These are phyloP conservation scores for Acanthisitta chloris DNA, from an alignment of 2,113 vertebrate species.

Conservation along the genomic window DNA sequence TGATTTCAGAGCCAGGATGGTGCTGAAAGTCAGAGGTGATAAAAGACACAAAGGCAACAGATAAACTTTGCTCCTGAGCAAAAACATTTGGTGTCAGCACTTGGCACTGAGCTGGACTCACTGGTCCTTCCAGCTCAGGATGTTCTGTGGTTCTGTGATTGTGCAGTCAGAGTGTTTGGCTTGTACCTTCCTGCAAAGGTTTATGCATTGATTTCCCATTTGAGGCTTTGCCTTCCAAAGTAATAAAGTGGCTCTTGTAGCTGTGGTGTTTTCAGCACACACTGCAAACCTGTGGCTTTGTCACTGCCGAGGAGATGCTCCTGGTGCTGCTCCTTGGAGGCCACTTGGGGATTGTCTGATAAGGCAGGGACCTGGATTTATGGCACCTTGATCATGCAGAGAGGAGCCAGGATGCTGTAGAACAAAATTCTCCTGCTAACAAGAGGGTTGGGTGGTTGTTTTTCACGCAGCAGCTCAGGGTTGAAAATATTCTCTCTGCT, in stretches of 20 bases:
- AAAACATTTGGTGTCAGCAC: not conserved
- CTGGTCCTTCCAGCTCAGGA: not conserved
- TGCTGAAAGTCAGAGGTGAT: not conserved
- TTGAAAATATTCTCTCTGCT: not conserved
- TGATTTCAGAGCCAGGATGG: not conserved
- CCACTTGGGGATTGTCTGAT: not conserved
- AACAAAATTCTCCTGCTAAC: not conserved
- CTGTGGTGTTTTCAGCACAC: not conserved
- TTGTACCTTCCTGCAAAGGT: not conserved
- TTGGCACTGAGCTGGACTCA: not conserved
- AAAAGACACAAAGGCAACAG: not conserved
- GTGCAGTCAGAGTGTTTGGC: not conserved
- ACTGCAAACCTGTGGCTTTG: fast-evolving
- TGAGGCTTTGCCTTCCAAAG: not conserved
- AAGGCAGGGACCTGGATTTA: not conserved
- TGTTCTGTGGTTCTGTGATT: not conserved
- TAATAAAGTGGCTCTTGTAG: not conserved
- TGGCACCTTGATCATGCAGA: not conserved
- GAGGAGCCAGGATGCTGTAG: not conserved
- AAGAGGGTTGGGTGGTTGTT: not conserved
- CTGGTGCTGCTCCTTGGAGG: not conserved
- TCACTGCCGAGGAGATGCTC: fast-evolving
- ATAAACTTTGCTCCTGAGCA: not conserved
- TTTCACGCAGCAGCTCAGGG: not conserved
- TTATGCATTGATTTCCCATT: not conserved